Evolutionary conservation across 2,797 vertebrate species (phyloP).

Genomic region (Tragopan temminckii): DNA sequence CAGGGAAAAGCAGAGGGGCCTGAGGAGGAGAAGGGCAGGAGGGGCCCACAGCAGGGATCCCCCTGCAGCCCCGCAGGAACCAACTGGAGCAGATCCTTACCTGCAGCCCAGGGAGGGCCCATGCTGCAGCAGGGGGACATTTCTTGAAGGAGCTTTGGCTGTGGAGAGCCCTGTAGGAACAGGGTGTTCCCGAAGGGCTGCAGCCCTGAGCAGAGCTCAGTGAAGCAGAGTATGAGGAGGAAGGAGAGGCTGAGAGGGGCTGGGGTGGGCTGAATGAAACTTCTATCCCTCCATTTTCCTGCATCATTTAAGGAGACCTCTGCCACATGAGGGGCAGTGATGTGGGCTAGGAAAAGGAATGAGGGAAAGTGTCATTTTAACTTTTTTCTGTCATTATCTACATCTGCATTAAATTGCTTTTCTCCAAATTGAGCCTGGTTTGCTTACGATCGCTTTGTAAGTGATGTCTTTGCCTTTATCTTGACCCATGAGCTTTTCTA

Average conservation of each 20-base stretch:
- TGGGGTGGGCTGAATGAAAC: rapidly evolving
- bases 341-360: rapidly evolving
- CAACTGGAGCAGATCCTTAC: too few relatives aligned
- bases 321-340: too few relatives aligned
- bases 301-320: rapidly evolving
- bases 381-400: background rate
- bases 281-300: background rate
- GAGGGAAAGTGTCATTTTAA: background rate
- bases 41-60: background rate
- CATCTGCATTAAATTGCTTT: background rate
- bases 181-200: background rate
- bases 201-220: background rate
- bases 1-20: background rate
- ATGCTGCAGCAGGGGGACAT: background rate
- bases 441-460: background rate
- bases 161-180: background rate
- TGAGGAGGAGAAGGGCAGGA: too few relatives aligned
- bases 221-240: background rate
- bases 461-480: background rate
- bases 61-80: background rate
- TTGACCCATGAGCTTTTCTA: background rate
- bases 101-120: background rate
- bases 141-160: background rate
- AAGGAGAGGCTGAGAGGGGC: background rate
- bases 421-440: background rate